A percentile compares a stretch with the other conserved stretches of the same genome.
phyloP scores from a whole-genome alignment of 2,888 invertebrate species.

The Agrochola lota region DNA sequence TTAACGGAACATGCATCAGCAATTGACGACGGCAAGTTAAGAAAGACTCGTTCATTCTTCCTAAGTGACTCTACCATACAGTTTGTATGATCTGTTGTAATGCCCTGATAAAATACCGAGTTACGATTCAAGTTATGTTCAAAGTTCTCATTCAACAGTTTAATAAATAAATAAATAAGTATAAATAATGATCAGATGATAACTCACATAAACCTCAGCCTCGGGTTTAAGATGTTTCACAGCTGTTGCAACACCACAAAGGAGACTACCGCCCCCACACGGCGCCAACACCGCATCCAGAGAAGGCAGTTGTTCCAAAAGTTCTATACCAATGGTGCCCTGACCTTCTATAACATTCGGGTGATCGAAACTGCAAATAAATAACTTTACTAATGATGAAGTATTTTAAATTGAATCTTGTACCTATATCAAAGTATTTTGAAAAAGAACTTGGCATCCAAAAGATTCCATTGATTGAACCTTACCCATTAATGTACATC shows the following conservation, averaged over 20 bases:
- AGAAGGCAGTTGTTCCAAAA: conserved; percentile 95
- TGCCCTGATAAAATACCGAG: conserved; percentile 72
- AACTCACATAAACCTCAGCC: conserved; percentile 95
- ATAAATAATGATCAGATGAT: neutral
- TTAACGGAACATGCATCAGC: conserved; percentile 94
- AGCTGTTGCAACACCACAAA: conserved; percentile 96
- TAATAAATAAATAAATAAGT: neutral
- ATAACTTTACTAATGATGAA: neutral
- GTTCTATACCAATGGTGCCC: conserved; percentile 98
- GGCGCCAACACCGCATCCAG: conserved; percentile 97
- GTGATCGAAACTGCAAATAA: conserved; percentile 95
- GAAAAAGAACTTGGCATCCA: neutral
- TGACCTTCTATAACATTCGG: conserved; percentile 98
- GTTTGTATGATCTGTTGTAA: conserved; percentile 84
- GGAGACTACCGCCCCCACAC: conserved; percentile 97
- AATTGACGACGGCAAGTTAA: conserved; percentile 92
- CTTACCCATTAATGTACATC: conserved; percentile 96
- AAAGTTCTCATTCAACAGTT: neutral
- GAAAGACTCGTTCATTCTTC: conserved; percentile 93
- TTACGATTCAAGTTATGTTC: neutral
- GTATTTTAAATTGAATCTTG: neutral
- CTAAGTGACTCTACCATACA: conserved; percentile 87
- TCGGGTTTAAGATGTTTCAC: conserved; percentile 96
- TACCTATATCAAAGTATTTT: neutral
- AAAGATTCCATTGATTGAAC: neutral